Evolutionary conservation across 1,140 invertebrate species (phyloP), one percentile per base, ranked within the genome.

Genomic region (Aphaenogaster ashmeadi): DNA sequence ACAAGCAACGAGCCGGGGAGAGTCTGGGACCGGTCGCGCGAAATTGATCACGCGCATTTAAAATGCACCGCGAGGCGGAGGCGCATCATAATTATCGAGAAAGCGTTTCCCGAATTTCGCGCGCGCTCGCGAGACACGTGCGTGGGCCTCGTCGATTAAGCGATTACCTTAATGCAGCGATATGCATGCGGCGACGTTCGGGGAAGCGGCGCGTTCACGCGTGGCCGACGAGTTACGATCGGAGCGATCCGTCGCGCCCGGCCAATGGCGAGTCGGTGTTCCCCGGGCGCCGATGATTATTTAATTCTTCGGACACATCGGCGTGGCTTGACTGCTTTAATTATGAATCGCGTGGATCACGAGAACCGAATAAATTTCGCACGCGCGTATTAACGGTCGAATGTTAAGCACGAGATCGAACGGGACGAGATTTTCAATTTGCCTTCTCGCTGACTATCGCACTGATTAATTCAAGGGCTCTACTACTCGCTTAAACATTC

Each of bases 101-200:
- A 60, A 84, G 80, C 69, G 69, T 84, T 84, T 78, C 83, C 83
- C 58, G 62, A 78, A 86, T 86, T 86, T 78, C 36, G 74, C 83
- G 62, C 83, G 58, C 54, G 47, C 47, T 78, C 62, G 50, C 27
- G 33, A 50, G 52, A 77, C 83, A 60, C 54, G 80, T 50, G 80
- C 80, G 38, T 64, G 58, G 44, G 21, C 44, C 36, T 56, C 60
- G 83, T 64, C 75, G 83, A 86, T 86, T 86, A 86, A 86, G 75
- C 50, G 83, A 86, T 86, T 79, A 86, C 74, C 47, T 77, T 86
- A 86, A 86, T 86, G 47, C 74, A 77, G 27, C 72, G 50, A 86
- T 86, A 67, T 77, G 72, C 83, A 86, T 86, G 72, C 74, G 60
- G 58, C 50, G 60, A 86, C 60, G 21, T 66, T 27, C 47, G 33